Evolutionary conservation across 2,113 vertebrate species (phyloP).

Genomic region (Chaetorhynchus papuensis): DNA sequence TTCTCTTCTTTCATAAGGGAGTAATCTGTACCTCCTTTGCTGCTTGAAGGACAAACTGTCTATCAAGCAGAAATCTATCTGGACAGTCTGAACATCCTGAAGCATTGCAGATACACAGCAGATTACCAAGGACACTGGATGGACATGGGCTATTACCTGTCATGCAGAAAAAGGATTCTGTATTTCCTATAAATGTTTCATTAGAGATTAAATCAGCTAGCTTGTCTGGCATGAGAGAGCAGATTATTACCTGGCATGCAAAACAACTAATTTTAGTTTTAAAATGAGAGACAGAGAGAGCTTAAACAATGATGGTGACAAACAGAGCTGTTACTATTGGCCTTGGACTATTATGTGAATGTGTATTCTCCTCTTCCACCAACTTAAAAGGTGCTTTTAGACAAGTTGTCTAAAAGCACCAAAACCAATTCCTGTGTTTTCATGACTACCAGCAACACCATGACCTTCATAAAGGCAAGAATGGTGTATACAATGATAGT

Average conservation of each 20-base stretch:
- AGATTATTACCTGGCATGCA: not conserved
- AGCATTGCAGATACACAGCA: not conserved
- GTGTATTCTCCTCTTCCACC: not conserved
- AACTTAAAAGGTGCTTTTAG: not conserved
- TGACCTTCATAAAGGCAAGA: not conserved
- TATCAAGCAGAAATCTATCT: not conserved
- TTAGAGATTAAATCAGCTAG: not conserved
- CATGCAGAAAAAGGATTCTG: not conserved
- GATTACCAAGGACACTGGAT: not conserved
- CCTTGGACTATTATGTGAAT: not conserved
- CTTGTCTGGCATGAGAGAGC: not conserved
- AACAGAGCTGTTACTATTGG: not conserved
- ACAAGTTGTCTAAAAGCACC: not conserved
- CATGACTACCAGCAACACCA: not conserved
- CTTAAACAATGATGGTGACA: not conserved
- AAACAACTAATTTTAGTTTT: not conserved
- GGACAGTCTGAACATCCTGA: not conserved
- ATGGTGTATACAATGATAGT: not conserved
- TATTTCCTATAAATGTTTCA: not conserved
- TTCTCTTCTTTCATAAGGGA: not conserved
- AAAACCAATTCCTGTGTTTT: not conserved
- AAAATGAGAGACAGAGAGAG: not conserved
- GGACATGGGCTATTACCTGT: not conserved
- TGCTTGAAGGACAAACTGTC: not conserved
- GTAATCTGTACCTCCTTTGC: not conserved